Evolutionary conservation across 2,113 vertebrate species (phyloP), one percentile per base, ranked within the genome.

Genomic region (Grammomys surdaster): DNA sequence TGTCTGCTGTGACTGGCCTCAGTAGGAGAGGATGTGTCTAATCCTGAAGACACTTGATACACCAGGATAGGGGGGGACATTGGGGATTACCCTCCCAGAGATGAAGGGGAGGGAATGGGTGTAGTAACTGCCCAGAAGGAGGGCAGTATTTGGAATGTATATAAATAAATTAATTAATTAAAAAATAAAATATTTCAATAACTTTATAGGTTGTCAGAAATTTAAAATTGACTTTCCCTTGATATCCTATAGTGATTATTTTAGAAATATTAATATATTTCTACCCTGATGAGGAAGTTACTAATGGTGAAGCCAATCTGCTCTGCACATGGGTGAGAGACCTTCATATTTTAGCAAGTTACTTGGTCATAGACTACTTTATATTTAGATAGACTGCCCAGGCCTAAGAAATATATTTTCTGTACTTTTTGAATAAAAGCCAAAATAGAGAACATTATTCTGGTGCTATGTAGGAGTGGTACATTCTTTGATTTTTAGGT

Each of bases 161-260:
- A 69, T 33, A 33, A 69, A 69, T 16, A 6, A 12, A 69, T 16
- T 4, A 33, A 69, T 33, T 69, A 69, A 14, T 89, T 94, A 94
- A 88, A 69, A 87, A 54, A 89, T 3, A 95, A 91, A 94, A 70
- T 67, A 91, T 87, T 65, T 94, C 81, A 86, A 1, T 72, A 46
- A 19, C 69, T 94, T 92, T 92, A 28, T 8, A 95, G 72, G 72
- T 43, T 96, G 51, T 36, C 36, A 87, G 36, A 40, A 91, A 87
- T 93, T 96, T 96, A 89, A 95, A 90, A 89, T 88, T 33, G 88
- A 60, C 20, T 93, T 96, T 33, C 63, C 48, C 43, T 88, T 93
- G 88, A 85, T 12, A 26, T 77, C 69, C 26, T 75, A 17, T n/a
- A 67, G 60, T 77, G 20, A 28, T 91, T 67, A 63, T 92, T 92